Base-by-base conservation (phyloP, 1,140 invertebrate genomes). In the Macrosteles quadrilineatus region DNA sequence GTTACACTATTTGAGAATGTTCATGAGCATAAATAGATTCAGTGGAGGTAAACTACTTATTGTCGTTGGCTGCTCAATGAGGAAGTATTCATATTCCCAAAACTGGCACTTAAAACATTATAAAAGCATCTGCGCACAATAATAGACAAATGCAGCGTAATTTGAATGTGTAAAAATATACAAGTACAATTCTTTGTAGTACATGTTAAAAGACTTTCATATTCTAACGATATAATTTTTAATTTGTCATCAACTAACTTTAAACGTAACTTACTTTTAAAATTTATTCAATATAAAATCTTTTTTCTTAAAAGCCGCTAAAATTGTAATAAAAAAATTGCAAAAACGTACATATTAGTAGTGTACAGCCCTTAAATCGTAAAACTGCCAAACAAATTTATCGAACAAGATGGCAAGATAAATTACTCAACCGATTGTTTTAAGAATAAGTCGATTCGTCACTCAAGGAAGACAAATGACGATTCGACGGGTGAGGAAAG, bases 251-350 rank as follows among this genome's bases (percentile, higher is more conserved):
- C 23, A 59, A 59, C 55, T 59, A 59, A 59, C 55, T 59, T 30
- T 59, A 11, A 29, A 59, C 23, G 27, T 59, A 59, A 59, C 21
- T 2, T 27, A 59, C 9, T 59, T 59, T 59, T 59, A 27, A 59
- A 59, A 59, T 27, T 59, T 59, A 59, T 59, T 59, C 55, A 59
- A 59, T 59, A 59, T 59, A 59, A 59, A 59, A 59, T 59, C 55
- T 59, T 23, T 59, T 50, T 59, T 23, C 23, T 59, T 21, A 59
- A 59, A 59, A 59, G 55, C 55, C 27, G 55, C 55, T 59, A 59
- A 59, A 59, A 59, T 59, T 25, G 55, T 59, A 59, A 59, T 59
- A 59, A 59, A 59, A 59, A 59, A 59, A 6, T 59, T 14, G 21
- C 4, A 23, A 59, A 59, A 59, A 59, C 27, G 21, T 59, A 59